phyloP scores from a whole-genome alignment of 2,797 vertebrate species.

The Molossus molossus region DNA sequence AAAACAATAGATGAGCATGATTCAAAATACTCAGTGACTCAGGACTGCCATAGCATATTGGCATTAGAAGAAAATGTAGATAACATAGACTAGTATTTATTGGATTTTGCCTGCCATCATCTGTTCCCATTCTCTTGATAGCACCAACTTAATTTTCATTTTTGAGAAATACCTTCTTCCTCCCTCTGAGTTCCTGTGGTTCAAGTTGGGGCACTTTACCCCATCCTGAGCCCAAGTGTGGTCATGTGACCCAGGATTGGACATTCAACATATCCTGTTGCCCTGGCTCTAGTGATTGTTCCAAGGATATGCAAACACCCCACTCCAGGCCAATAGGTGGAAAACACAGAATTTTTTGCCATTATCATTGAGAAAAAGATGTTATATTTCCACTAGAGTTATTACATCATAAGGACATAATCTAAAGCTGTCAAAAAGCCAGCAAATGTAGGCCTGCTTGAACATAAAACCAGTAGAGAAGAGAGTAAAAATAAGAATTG shows the following conservation, averaged over 20 bases:
- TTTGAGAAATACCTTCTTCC: slow-evolving; percentile 25
- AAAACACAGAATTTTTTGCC: background rate
- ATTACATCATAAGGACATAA: slow-evolving; percentile 13
- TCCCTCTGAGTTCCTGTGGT: background rate
- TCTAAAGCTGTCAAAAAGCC: slow-evolving; percentile 1
- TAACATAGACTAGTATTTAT: background rate
- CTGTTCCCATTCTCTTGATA: background rate
- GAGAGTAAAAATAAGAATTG: background rate
- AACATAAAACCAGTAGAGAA: slow-evolving; percentile 24
- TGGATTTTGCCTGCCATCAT: background rate
- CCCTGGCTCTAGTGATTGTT: background rate
- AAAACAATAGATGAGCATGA: slow-evolving; percentile 35
- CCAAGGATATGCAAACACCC: background rate
- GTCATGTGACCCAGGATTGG: background rate
- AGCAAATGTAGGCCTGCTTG: background rate
- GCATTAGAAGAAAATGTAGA: slow-evolving; percentile 24
- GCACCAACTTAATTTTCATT: slow-evolving; percentile 11
- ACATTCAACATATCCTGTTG: background rate
- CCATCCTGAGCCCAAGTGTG: background rate
- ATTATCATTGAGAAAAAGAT: slow-evolving; percentile 11
- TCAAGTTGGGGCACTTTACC: background rate
- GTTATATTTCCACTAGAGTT: background rate
- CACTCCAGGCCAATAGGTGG: background rate
- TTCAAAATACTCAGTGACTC: slow-evolving; percentile 27
- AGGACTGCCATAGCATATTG: background rate